Base-by-base conservation (phyloP, 1,140 invertebrate species). In the Eubasilissa regina region DNA sequence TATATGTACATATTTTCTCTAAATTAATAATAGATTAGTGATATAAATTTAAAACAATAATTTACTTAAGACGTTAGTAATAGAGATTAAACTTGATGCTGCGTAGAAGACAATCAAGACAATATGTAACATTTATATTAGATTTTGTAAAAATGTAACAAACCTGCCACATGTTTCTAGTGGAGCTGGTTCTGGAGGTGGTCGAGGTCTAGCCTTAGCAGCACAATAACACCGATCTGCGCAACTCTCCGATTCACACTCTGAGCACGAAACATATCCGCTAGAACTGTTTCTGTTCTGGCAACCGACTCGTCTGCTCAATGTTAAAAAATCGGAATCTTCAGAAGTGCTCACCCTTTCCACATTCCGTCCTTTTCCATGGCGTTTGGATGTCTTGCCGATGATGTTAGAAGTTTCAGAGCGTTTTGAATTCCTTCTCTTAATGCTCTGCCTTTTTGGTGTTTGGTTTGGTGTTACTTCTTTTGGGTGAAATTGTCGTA, bases 191-290 rank as follows among this genome's bases (percentile, higher is more conserved):
- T 84, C 79, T 8, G 84, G 70, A n/a, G 83, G 78, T 0, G 85
- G 84, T 43, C 77, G 17, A 11, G 79, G 81, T 17, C 79, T 55
- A 7, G 77, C 72, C 45, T 66, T 60, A 11, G 74, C 84, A 11
- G 92, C 92, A 81, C 93, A 94, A 82, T 94, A 94, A 82, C 93
- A 94, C 83, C 94, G 92, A 70, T 94, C 93, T 0, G 94, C 93
- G 84, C 95, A 96, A 10, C 93, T 93, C 81, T 95, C 95, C 10
- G 93, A 95, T 84, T 96, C 94, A 84, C 95, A 97, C 86, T 97
- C 95, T 21, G 94, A 96, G 85, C 94, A 97, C 12, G 94, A 95
- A 7, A 96, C 94, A 84, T 96, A 96, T 8, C 92, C 93, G 80
- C 92, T 93, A 9, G 92, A 93, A 82, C 92, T 93, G 83, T 94